Conservation (phyloP, 2,888 invertebrate genomes). For the Chydorus sphaericus region DNA sequence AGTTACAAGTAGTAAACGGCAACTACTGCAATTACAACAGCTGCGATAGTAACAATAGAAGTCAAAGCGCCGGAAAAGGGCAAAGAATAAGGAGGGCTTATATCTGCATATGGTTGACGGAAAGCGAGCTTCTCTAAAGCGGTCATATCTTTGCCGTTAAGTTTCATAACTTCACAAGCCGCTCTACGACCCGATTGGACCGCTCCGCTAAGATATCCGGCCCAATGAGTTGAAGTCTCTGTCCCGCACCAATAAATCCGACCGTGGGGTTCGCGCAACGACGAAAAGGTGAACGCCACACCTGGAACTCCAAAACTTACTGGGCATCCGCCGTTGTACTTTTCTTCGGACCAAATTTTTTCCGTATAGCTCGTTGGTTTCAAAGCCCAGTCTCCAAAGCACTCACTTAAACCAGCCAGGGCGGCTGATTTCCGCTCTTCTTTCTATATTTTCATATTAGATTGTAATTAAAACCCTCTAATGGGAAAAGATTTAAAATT, state of each 20-base stretch:
- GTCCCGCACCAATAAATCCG: slow-evolving; percentile 28
- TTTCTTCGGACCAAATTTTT: slow-evolving; percentile 30
- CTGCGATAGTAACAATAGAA: not conserved
- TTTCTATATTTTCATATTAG: slow-evolving; percentile 15
- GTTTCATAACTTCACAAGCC: slow-evolving; percentile 17
- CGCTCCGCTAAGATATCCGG: slow-evolving; percentile 29
- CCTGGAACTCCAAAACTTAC: slow-evolving; percentile 28
- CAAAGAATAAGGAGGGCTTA: not conserved
- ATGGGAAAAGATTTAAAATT: not conserved
- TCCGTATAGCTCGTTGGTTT: slow-evolving; percentile 28
- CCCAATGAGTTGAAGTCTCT: slow-evolving; percentile 27
- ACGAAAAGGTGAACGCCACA: slow-evolving; percentile 18
- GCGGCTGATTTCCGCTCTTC: slow-evolving; percentile 28
- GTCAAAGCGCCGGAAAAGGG: not conserved
- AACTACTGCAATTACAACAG: not conserved
- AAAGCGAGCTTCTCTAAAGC: not conserved
- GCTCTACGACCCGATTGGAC: slow-evolving; percentile 25
- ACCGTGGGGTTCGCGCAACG: slow-evolving; percentile 17
- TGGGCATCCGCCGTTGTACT: slow-evolving; percentile 32
- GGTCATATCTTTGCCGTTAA: not conserved
- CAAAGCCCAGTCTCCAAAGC: slow-evolving; percentile 24
- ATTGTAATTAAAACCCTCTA: not conserved
- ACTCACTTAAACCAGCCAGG: slow-evolving; percentile 26
- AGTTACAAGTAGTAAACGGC: not conserved
- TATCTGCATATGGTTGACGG: not conserved